Conservation (phyloP, 2,888 invertebrate genomes). For the Hololepta plana region DNA sequence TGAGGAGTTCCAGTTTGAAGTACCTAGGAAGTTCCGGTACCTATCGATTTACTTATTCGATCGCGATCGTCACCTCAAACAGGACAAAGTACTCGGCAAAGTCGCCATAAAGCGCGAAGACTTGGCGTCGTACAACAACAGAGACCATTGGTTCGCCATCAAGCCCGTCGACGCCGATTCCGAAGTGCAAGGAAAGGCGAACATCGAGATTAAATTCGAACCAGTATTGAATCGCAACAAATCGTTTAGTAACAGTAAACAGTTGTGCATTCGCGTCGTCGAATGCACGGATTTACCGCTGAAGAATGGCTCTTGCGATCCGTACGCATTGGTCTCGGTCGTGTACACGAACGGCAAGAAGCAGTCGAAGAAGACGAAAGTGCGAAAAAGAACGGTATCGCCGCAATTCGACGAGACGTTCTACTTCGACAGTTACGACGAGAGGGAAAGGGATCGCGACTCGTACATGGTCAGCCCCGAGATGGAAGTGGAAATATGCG, state of each 20-base stretch:
- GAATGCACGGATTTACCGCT: constrained; percentile 79
- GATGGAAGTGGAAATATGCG: constrained; percentile 50
- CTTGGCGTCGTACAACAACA: constrained; percentile 71
- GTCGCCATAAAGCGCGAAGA: constrained; percentile 81
- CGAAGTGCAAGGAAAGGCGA: constrained; percentile 81
- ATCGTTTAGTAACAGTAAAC: constrained; percentile 22
- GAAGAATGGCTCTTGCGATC: constrained; percentile 67
- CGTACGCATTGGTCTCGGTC: constrained; percentile 68
- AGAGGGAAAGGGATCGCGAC: constrained; percentile 27
- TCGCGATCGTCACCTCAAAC: constrained; percentile 65
- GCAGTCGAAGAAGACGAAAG: constrained; percentile 64
- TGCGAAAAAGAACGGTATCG: constrained; percentile 76
- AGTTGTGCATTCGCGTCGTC: constrained; percentile 45
- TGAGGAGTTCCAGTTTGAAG: constrained; percentile 86
- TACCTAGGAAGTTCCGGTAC: constrained; percentile 76
- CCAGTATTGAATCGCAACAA: constrained; percentile 33
- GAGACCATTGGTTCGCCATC: constrained; percentile 84
- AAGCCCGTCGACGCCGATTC: constrained; percentile 75
- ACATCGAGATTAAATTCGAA: constrained; percentile 60
- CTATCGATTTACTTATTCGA: constrained; percentile 80
- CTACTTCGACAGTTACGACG: constrained; percentile 44
- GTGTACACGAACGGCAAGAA: constrained; percentile 65
- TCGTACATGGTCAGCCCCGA: constrained; percentile 21
- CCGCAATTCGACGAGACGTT: constrained; percentile 81
- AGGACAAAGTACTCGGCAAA: constrained; percentile 68